Base-by-base conservation (phyloP, 2,888 invertebrate genomes). In the Eilema sororculum region DNA sequence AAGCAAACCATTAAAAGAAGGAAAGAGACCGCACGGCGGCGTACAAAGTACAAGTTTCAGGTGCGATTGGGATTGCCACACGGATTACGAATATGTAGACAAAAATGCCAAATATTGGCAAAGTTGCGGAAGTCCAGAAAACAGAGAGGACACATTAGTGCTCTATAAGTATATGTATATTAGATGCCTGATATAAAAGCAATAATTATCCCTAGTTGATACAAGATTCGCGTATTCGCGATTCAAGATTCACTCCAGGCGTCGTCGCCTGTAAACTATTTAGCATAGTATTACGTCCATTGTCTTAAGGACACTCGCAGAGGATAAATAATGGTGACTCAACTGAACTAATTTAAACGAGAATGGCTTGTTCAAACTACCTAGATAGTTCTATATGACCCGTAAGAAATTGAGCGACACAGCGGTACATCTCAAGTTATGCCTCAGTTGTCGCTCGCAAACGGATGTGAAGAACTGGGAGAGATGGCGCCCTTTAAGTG, bases 231-330 rank as follows among this genome's bases (percentile, higher is more conserved):
- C 52, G n/a, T n/a, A n/a, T n/a, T n/a, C n/a, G n/a, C n/a, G n/a
- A 52, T 52, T 20, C 52, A 52, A 52, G 52, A 52, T 52, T 52
- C n/a, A n/a, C 52, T 52, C n/a, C 20, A n/a, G n/a, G n/a, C 52
- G 52, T n/a, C 52, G n/a, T n/a, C 52, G 52, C 9, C 52, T 20
- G 52, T 52, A 52, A 52, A 52, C 52, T 52, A 52, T n/a, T 52
- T n/a, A 52, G 52, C 52, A 52, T 52, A 52, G 20, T 52, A 52
- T 52, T 52, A n/a, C 52, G 52, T 52, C n/a, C n/a, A 52, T 52
- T 52, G 52, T n/a, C n/a, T 20, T 52, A 52, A 52, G 52, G 20
- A 20, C 52, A 52, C 20, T 52, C 9, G 9, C 52, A n/a, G 52
- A 52, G 52, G 52, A 52, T n/a, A 52, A 52, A 52, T 52, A 52